Base-by-base conservation (phyloP, 2,797 vertebrate species). In the Psittacula derbiana region DNA sequence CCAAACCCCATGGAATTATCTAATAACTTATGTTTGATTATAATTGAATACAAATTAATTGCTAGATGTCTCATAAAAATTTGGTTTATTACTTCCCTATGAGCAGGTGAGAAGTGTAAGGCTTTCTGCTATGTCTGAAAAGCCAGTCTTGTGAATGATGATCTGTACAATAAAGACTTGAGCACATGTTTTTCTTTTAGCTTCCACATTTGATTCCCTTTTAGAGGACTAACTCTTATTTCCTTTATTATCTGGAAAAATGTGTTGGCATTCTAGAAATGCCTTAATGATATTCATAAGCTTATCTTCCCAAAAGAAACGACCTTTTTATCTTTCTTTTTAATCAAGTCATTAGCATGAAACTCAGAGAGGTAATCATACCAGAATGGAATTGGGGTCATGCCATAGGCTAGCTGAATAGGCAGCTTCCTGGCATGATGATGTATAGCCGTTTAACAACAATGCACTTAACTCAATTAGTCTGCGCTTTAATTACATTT, bases 291-390 rank as follows among this genome's bases (percentile, higher is more conserved):
- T 96, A 96, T 97, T 97, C 97, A 95, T 96, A 96, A 95, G 89
- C 96, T 98, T 97, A 96, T 96, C 93, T 97, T 95, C 94, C 78
- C 83, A 92, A 88, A 86, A 93, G 88, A 97, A 97, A 96, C 93
- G 64, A 90, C 91, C 94, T 93, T 97, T 98, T 97, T 95, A 96
- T 97, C 95, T 70, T 87, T 94, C 91, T 93, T 94, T 93, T 93
- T 97, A 97, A 98, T 97, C 97, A 97, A 96, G 79, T 97, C 82
- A 96, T 98, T 98, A 98, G 88, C 96, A 98, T 97, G 96, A 98
- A 97, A 95, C 81, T 93, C 95, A 83, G 95, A 96, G 96, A 97
- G 97, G 94, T 95, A 97, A 97, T 98, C 97, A 96, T 95, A 97
- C 72, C 86, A 95, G 92, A 97, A 92, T 69, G 89, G 97, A 97